Base-by-base conservation (phyloP, 2,113 vertebrate genomes). In the Peromyscus leucopus region DNA sequence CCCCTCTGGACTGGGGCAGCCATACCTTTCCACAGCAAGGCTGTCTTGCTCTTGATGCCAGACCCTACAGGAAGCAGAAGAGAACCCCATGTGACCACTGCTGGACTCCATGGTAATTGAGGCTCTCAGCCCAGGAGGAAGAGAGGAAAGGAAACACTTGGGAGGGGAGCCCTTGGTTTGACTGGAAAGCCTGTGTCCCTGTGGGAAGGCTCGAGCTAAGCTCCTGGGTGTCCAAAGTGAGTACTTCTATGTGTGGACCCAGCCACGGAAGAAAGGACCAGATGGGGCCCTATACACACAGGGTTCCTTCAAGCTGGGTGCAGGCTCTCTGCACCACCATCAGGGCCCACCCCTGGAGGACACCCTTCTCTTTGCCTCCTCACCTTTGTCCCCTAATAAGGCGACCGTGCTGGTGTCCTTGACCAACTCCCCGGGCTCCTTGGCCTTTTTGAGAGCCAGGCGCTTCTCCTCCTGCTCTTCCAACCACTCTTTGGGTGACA, bases 401-500 rank as follows among this genome's bases (percentile, higher is more conserved):
- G 36, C 17, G 19, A 0, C 0, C 10, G 1, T 0, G 19, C 2
- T 0, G 0, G 3, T 57, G 1, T 67, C 93, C 7, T 72, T 93
- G 22, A 4, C n/a, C 0, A 28, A 1, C 19, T 65, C 1, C 1
- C 15, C 1, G 61, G 13, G 74, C 76, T 91, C 61, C 22, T 36
- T 90, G 78, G 95, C 39, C 31, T 88, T 39, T 15, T 5, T 84
- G 55, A 80, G 88, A 75, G 93, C 83, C 67, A 5, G 1, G 31
- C 51, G 89, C 90, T 98, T 99, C 90, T 69, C 97, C 24, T 96
- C 79, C 22, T 98, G 98, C 21, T 98, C 91, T 7, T 99, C 98
- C 96, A 98, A 96, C 99, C 99, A 99, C 91, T 99, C 99, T 57
- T 97, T 98, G 13, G 99, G 99, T 19, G 99, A 99, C 28, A 99